Evolutionary conservation across 2,113 vertebrate genomes (phyloP).

Genomic region (Trochalopteron elliotii): DNA sequence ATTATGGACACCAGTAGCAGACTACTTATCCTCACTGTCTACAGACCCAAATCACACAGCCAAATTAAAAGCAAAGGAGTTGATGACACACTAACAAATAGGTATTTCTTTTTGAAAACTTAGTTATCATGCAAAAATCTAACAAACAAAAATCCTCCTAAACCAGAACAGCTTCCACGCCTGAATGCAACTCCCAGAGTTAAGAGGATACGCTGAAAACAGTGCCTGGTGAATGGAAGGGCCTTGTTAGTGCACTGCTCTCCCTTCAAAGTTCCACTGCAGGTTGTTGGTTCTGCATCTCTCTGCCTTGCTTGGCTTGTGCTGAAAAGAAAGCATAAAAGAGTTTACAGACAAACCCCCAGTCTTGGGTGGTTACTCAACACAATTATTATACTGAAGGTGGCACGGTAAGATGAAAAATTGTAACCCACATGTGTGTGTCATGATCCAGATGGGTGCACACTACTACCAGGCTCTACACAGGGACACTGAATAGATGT

Average conservation of each 20-base stretch:
- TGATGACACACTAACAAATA: neutral
- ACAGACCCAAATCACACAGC: neutral
- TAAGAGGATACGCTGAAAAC: conserved; percentile 97
- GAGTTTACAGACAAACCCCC: neutral
- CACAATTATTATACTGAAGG: neutral
- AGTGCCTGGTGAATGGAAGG: conserved; percentile 95
- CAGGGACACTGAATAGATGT: neutral
- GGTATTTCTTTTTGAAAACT: neutral
- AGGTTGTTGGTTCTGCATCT: conserved; percentile 77
- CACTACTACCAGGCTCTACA: neutral
- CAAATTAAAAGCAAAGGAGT: neutral
- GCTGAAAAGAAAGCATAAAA: conserved; percentile 67
- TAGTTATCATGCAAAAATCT: neutral
- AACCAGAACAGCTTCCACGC: neutral
- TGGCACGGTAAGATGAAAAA: neutral
- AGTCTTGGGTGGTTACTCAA: neutral
- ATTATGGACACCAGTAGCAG: neutral
- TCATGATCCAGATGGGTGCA: conserved; percentile 19
- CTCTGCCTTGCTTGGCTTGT: conserved; percentile 74
- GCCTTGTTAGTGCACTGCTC: conserved; percentile 87
- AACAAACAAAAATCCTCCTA: neutral
- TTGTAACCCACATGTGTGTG: neutral
- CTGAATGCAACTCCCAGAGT: neutral
- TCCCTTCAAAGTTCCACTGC: conserved; percentile 88
- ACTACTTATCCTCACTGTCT: neutral